Base-by-base conservation (phyloP, 2,888 invertebrate species). In the Athrips mouffetella region DNA sequence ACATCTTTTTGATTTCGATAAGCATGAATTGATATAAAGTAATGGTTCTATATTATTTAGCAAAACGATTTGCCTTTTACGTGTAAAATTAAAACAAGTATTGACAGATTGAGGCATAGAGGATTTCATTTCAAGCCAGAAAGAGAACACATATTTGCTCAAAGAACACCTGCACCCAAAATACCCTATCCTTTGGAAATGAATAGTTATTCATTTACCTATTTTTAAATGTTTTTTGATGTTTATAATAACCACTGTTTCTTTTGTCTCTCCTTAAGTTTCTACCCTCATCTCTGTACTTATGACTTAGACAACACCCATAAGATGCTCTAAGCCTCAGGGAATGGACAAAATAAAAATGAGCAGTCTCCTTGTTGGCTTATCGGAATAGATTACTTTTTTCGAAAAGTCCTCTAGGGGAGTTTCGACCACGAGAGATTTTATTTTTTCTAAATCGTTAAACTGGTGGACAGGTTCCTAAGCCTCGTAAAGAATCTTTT, bases 341-440 rank as follows among this genome's bases (percentile, higher is more conserved):
- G 84, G 84, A 84, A 80, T 74, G 77, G 73, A 82, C 83, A 81
- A 83, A 85, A 86, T 86, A 85, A 86, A 86, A 86, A 84, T 81
- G 81, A 84, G 80, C 80, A 81, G 73, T 74, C 78, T 80, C 68
- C 78, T 81, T 80, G 82, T 83, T 80, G 83, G 85, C 83, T 86
- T 86, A 86, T 83, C 83, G 76, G 76, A 81, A 83, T 84, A 85
- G 82, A 85, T 85, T 83, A 83, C 82, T 82, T 84, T 72, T 79
- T 82, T 80, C 74, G 63, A 80, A 83, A 80, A 76, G 74, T 78
- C 76, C 75, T 79, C 70, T 56, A 73, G 75, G 75, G 79, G 66
- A 72, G 67, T 59, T 62, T 63, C 55, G 59, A 69, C 65, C 58
- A 54, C 49, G 57, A 60, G 60, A 62, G 62, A 65, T 67, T 73